Conservation (phyloP, 2,888 invertebrate genomes). For the Papilio protenor region DNA sequence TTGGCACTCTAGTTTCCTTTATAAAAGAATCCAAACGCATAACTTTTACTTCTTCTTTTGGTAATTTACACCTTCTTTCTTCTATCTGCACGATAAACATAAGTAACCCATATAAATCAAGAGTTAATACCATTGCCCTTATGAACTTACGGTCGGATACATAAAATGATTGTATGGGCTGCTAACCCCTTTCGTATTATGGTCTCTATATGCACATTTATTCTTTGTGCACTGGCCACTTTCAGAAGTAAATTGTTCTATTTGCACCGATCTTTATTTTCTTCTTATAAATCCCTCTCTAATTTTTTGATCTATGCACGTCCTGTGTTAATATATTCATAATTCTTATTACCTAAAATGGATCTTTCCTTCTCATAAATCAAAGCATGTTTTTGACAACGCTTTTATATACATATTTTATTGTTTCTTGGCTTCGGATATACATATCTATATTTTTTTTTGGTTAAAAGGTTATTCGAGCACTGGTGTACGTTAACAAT, state of each 20-base stretch:
- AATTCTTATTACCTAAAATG: slow-evolving; percentile 17
- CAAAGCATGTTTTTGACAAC: slow-evolving; percentile 35
- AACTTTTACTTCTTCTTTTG: slow-evolving; percentile 43
- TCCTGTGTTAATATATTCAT: slow-evolving; percentile 31
- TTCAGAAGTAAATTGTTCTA: slow-evolving; percentile 44
- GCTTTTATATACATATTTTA: slow-evolving; percentile 35
- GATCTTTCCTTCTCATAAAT: slow-evolving; percentile 19
- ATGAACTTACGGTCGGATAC: slow-evolving; percentile 42
- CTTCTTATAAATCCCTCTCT: slow-evolving; percentile 36
- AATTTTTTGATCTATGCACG: slow-evolving; percentile 43
- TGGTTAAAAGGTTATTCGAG: slow-evolving; percentile 34
- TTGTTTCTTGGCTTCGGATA: slow-evolving; percentile 32
- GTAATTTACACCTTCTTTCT: slow-evolving; percentile 48
- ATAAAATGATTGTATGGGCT: slow-evolving; percentile 65
- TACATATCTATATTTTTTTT: slow-evolving; percentile 37
- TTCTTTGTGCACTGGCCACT: slow-evolving; percentile 55
- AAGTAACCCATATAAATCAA: slow-evolving; percentile 72
- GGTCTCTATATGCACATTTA: slow-evolving; percentile 54
- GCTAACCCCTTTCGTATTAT: slow-evolving; percentile 56
- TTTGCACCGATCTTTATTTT: slow-evolving; percentile 32
- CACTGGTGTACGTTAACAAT: slow-evolving; percentile 46
- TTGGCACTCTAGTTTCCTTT: slow-evolving; percentile 62
- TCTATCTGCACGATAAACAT: slow-evolving; percentile 65
- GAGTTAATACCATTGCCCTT: slow-evolving; percentile 57
- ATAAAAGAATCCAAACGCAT: slow-evolving; percentile 46